These are phyloP conservation scores for Nannoperca obscura DNA, from an alignment of 2,797 vertebrate species.

Conservation along the genomic window DNA sequence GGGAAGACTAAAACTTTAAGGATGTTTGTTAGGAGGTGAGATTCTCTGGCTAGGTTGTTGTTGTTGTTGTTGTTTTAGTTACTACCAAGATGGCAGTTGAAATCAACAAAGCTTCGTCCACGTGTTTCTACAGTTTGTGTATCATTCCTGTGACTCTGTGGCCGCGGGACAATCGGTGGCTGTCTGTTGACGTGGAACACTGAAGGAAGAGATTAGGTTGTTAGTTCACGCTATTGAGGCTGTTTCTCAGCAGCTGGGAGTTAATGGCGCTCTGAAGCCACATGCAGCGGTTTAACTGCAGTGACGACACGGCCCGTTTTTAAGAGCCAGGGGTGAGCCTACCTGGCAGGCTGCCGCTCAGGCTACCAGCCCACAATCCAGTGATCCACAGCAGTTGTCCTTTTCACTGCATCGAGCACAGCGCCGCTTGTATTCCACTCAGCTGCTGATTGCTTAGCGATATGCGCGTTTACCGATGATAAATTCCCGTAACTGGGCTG, in stretches of 20 bases:
- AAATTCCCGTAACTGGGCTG: conserved; percentile 70
- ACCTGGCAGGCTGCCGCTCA: conserved; percentile 72
- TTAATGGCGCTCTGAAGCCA: conserved; percentile 34
- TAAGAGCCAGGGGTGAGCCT: conserved; percentile 68
- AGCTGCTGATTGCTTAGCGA: conserved; percentile 71
- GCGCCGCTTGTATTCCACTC: conserved; percentile 61
- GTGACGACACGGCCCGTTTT: conserved; percentile 46
- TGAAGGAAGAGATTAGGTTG: neutral
- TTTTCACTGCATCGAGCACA: conserved; percentile 60
- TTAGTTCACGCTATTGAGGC: neutral
- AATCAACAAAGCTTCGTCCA: neutral
- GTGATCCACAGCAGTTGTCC: conserved; percentile 60
- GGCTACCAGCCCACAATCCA: conserved; percentile 68
- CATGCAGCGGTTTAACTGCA: conserved; percentile 36
- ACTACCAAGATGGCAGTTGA: neutral
- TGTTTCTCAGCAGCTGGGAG: conserved; percentile 45
- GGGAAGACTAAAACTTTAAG: neutral
- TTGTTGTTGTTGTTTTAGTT: neutral
- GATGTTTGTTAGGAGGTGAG: neutral
- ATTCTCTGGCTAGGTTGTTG: neutral
- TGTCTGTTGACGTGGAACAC: neutral
- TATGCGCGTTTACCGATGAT: conserved; percentile 68
- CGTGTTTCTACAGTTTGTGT: neutral
- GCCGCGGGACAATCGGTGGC: neutral
- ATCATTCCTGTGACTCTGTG: neutral